Base-by-base conservation (phyloP, 2,113 vertebrate genomes). In the Seriola aureovittata region DNA sequence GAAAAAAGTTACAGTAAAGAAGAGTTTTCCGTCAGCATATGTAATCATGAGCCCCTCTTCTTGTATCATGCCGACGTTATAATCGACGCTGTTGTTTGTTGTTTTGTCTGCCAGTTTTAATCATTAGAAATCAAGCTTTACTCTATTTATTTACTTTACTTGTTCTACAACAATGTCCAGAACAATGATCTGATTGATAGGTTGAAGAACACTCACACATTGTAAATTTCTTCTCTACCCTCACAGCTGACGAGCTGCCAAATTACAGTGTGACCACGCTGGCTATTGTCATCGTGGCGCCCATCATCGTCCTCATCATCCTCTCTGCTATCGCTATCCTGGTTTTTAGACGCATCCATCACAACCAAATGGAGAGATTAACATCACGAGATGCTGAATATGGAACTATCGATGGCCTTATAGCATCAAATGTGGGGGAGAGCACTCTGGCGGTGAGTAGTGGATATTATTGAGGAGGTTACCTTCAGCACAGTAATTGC, bases 351-450 rank as follows among this genome's bases (percentile, higher is more conserved):
- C 97, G 96, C 80, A 96, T 99, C 78, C 97, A 97, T 90, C 95
- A 95, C 55, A 96, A 95, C 86, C 97, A 97, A 50, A 97, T 99
- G 96, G 97, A 99, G 88, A 95, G 97, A 46, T 95, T 99, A 36
- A 97, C 96, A 1, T 96, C 97, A 0, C 95, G 97, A 44, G 98
- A 99, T 64, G 98, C 97, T 3, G 98, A 99, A 58, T 99, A 99
- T 0, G 98, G 98, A 78, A 97, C 98, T 2, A 98, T 99, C 0
- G 98, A 99, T 69, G 98, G 98, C 8, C 97, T 99, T 55, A 99
- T 99, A 72, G 97, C 98, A 5, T 98, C 98, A 4, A 99, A 99
- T 0, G 98, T 99, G 62, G 98, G 98, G 40, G 98, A 99, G 84
- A 99, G 96, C 95, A 99, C 98, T 0, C 86, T 99, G 86, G 98